These are phyloP conservation scores for Malacoraja senta DNA, from an alignment of 2,797 vertebrate genomes.

Conservation along the genomic window DNA sequence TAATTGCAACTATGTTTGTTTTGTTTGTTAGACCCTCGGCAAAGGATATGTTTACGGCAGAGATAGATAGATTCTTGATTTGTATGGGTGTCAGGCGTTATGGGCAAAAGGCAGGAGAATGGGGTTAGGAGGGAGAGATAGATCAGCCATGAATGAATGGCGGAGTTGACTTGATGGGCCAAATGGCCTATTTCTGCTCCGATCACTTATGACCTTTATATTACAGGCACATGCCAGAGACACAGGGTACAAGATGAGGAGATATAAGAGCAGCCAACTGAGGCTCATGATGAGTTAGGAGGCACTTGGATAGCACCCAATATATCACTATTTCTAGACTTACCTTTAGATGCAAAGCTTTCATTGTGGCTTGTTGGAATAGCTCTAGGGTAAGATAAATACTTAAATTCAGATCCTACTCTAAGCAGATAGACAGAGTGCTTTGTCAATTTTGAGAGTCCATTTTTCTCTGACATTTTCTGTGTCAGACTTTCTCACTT, in stretches of 20 bases:
- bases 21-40: background rate
- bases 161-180: too few species aligned
- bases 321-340: background rate
- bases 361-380: background rate
- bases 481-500: background rate
- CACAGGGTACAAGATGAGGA: background rate
- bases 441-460: background rate
- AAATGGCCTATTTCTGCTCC: too few species aligned
- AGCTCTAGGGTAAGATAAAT: background rate
- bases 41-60: too few species aligned
- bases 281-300: background rate
- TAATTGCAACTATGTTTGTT: background rate
- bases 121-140: too few species aligned
- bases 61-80: too few species aligned
- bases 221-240: background rate
- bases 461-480: too few species aligned
- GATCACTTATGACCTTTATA: background rate
- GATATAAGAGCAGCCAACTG: background rate
- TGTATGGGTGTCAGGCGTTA: too few species aligned
- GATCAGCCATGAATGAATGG: too few species aligned
- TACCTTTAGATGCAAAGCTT: background rate
- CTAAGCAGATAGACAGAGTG: background rate
- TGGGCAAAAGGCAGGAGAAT: too few species aligned
- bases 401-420: background rate
- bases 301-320: background rate